These are phyloP conservation scores for Sebastes oblongus DNA, from an alignment of 2,797 vertebrate species.

Conservation along the genomic window DNA sequence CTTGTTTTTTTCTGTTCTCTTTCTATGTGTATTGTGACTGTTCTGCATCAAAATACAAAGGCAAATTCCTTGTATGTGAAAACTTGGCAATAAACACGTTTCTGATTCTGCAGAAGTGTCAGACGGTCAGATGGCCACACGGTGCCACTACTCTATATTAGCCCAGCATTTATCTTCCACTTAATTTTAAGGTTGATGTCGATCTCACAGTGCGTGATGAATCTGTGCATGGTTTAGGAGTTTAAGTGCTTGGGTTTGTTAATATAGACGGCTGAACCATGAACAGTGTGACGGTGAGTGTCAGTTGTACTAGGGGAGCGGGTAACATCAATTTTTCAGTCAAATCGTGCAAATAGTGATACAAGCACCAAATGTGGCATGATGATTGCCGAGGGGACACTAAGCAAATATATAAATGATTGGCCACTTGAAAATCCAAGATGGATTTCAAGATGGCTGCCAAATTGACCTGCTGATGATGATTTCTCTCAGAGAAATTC, in stretches of 20 bases:
- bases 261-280: neutral
- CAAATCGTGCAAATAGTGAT: too few species aligned
- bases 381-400: too few species aligned
- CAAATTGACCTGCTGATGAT: too few species aligned
- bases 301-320: slow-evolving; percentile 34
- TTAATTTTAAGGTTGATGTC: neutral
- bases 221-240: neutral
- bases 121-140: neutral
- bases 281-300: neutral
- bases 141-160: neutral
- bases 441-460: too few species aligned
- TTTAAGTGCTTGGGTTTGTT: neutral
- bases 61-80: neutral
- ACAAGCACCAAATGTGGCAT: too few species aligned
- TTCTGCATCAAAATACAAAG: neutral
- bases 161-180: neutral
- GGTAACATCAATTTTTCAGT: too few species aligned
- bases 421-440: too few species aligned
- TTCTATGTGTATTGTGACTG: neutral
- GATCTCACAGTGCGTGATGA: neutral
- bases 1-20: neutral
- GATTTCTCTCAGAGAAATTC: too few species aligned
- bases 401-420: too few species aligned
- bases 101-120: neutral
- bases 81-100: neutral